Conservation (phyloP, 2,888 invertebrate genomes). For the Eristalis tenax region DNA sequence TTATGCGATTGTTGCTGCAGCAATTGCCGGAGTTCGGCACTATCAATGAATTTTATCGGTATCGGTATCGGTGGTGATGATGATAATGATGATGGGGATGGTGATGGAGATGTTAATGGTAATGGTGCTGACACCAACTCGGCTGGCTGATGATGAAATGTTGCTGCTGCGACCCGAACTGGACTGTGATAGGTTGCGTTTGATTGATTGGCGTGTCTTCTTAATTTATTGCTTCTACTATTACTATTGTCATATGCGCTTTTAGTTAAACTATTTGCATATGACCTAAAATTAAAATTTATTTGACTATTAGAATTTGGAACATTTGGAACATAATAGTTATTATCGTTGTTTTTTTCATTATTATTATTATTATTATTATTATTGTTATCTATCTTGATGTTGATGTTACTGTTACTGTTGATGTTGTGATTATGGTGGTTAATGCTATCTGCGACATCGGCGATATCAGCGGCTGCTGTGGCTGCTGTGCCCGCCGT, state of each 20-base stretch:
- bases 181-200: constrained; percentile 73
- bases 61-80: constrained; percentile 48
- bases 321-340: constrained; percentile 77
- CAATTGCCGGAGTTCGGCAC: constrained; percentile 44
- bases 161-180: constrained; percentile 71
- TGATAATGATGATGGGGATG: constrained; percentile 59
- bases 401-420: constrained; percentile 62
- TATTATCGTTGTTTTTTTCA: constrained; percentile 36
- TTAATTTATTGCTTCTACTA: constrained; percentile 76
- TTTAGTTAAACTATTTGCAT: constrained; percentile 71
- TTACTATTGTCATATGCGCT: constrained; percentile 72
- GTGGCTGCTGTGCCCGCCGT: constrained; percentile 23
- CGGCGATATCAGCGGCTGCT: constrained; percentile 36
- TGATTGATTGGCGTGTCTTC: constrained; percentile 74
- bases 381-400: constrained; percentile 51
- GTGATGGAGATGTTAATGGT: constrained; percentile 52
- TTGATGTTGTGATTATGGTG: constrained; percentile 72
- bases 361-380: constrained; percentile 28
- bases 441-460: constrained; percentile 41
- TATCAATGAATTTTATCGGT: constrained; percentile 29
- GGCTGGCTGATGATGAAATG: constrained; percentile 62
- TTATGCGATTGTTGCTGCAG: constrained; percentile 60
- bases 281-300: constrained; percentile 70
- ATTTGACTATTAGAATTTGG: constrained; percentile 81
- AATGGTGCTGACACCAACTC: constrained; percentile 54